phyloP scores from a whole-genome alignment of 2,797 vertebrate genomes.

The Smutsia gigantea region DNA sequence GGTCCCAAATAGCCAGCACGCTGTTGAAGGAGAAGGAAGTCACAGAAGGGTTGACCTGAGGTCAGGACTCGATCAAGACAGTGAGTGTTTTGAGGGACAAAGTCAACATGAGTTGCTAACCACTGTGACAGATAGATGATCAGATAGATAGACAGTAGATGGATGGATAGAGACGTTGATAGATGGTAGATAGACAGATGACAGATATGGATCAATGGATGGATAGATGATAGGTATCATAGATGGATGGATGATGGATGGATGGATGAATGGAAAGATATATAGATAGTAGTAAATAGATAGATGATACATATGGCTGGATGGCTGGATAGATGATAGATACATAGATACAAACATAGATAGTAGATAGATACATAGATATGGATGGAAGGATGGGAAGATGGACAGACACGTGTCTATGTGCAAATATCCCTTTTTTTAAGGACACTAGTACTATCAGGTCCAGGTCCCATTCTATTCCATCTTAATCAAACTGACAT shows the following conservation, averaged over 20 bases:
- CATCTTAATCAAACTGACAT: background rate
- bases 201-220: too few relatives aligned
- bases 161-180: background rate
- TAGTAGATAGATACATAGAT: background rate
- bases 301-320: background rate
- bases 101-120: too few relatives aligned
- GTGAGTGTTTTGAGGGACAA: too few relatives aligned
- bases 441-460: accelerated
- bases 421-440: background rate
- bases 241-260: background rate
- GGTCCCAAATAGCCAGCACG: too few relatives aligned
- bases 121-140: too few relatives aligned
- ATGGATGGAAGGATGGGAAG: background rate
- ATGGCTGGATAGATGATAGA: background rate
- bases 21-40: too few relatives aligned
- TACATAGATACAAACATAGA: too few relatives aligned
- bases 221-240: background rate
- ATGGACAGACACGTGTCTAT: background rate
- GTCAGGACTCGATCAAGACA: too few relatives aligned
- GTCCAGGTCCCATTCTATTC: too few relatives aligned
- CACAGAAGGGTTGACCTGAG: too few relatives aligned
- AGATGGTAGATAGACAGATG: background rate
- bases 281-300: background rate
- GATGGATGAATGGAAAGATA: background rate
- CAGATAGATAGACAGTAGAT: background rate